Percentiles rank a stretch among this genome's conserved stretches.
phyloP scores from a whole-genome alignment of 1,140 invertebrate species.

The Drosophila cardini region DNA sequence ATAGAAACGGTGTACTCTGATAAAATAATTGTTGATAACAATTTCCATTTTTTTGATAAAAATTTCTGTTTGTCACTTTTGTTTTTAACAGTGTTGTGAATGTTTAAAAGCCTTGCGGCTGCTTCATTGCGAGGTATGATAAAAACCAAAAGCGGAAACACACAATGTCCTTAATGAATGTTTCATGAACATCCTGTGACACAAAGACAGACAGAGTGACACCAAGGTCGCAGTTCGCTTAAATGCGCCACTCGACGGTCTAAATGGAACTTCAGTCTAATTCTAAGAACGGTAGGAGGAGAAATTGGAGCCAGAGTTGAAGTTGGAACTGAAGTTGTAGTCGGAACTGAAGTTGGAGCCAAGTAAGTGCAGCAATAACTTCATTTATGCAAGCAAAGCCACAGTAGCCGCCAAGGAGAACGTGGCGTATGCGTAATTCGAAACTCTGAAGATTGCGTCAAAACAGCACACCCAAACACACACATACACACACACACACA shows the following conservation, averaged over 20 bases:
- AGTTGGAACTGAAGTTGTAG: constrained; percentile 9
- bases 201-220: not conserved
- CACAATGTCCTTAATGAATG: constrained; percentile 72
- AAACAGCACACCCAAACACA: constrained; percentile 50
- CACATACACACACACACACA: constrained; percentile 5
- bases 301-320: not conserved
- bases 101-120: constrained; percentile 7
- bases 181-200: constrained; percentile 68
- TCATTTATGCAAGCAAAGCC: constrained; percentile 66
- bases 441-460: constrained; percentile 37
- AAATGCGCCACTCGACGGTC: constrained; percentile 38
- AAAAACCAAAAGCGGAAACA: constrained; percentile 49
- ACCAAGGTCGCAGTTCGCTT: constrained; percentile 5
- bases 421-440: constrained; percentile 74
- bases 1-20: no score
- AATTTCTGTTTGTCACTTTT: no score
- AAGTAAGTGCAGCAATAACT: constrained; percentile 71
- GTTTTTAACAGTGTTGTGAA: no score
- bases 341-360: constrained; percentile 25
- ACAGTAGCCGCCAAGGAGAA: constrained; percentile 42
- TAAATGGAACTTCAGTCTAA: constrained; percentile 21
- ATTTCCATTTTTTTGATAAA: no score
- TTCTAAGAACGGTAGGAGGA: not conserved
- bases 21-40: no score
- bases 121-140: constrained; percentile 33